Percentiles rank a stretch among this genome's conserved stretches.
phyloP scores from a whole-genome alignment of 2,797 vertebrate species.

The Hafferia zeledoni region DNA sequence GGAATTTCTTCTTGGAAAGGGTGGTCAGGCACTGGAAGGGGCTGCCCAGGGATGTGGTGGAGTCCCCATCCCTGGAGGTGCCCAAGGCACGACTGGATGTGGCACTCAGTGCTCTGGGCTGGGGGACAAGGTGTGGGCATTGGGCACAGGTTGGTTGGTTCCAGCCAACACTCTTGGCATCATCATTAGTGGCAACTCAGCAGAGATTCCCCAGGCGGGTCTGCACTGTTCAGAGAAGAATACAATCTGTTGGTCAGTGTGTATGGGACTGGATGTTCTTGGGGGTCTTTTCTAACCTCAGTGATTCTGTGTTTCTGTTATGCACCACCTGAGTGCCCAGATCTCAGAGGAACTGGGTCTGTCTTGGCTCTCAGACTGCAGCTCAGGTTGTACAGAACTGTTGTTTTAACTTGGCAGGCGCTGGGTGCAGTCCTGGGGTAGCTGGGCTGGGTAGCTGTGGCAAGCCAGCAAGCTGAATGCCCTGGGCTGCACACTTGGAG shows the following conservation, averaged over 20 bases:
- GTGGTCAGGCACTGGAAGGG: too few species aligned
- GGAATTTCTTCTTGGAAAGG: too few species aligned
- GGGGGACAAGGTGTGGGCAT: too few species aligned
- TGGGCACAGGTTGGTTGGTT: neutral
- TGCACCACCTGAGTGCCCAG: neutral
- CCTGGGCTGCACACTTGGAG: neutral
- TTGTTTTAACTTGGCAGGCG: neutral
- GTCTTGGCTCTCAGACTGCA: neutral
- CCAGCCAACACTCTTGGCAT: neutral
- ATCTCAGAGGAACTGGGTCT: neutral
- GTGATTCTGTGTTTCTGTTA: neutral
- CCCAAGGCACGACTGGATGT: rapidly evolving
- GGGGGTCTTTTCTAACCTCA: rapidly evolving
- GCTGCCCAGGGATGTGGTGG: too few species aligned
- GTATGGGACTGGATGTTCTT: neutral
- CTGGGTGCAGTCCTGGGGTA: neutral
- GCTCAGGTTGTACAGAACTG: neutral
- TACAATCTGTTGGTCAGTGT: neutral
- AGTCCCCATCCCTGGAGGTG: neutral
- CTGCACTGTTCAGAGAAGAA: neutral
- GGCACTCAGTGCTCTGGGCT: neutral
- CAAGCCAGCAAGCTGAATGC: neutral
- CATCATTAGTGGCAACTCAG: neutral
- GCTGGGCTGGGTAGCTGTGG: neutral
- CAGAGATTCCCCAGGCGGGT: neutral